Conservation (phyloP, 2,113 vertebrate genomes). For the Hyla sarda region DNA sequence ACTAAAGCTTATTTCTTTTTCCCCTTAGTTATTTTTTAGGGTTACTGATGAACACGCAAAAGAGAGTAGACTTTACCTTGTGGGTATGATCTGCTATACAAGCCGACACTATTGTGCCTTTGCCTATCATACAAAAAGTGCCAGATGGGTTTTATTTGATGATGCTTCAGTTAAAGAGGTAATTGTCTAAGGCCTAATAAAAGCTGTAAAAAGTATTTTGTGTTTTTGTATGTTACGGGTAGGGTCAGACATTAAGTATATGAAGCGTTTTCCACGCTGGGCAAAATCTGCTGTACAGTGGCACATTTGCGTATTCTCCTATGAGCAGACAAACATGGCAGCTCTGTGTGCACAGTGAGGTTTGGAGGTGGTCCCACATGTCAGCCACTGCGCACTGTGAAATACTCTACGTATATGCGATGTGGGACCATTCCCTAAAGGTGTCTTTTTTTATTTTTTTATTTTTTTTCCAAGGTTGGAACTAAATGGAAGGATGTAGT, state of each 20-base stretch:
- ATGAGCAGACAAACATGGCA: no score
- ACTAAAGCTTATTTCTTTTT: background rate
- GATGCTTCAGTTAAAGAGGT: slow-evolving; percentile 99
- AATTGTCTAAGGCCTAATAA: slow-evolving; percentile 15
- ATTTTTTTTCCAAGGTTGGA: slow-evolving; percentile 87
- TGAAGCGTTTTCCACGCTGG: no score
- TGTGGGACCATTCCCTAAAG: no score
- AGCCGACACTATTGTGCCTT: slow-evolving; percentile 97
- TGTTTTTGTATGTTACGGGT: no score
- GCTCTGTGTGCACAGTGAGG: no score
- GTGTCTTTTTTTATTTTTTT: background rate
- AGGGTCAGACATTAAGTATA: no score
- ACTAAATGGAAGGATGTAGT: slow-evolving; percentile 95
- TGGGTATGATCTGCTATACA: slow-evolving; percentile 96
- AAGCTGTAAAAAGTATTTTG: no score
- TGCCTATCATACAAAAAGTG: slow-evolving; percentile 91
- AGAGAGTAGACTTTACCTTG: slow-evolving; percentile 88
- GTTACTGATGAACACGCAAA: slow-evolving; percentile 94
- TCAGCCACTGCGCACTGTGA: no score
- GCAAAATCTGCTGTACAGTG: no score
- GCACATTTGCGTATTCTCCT: no score
- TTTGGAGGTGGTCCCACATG: no score
- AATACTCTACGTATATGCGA: no score
- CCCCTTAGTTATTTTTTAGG: slow-evolving; percentile 89
- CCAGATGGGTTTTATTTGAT: slow-evolving; percentile 97